Evolutionary conservation across 2,113 vertebrate genomes (phyloP).

Genomic region (Psophia crepitans): DNA sequence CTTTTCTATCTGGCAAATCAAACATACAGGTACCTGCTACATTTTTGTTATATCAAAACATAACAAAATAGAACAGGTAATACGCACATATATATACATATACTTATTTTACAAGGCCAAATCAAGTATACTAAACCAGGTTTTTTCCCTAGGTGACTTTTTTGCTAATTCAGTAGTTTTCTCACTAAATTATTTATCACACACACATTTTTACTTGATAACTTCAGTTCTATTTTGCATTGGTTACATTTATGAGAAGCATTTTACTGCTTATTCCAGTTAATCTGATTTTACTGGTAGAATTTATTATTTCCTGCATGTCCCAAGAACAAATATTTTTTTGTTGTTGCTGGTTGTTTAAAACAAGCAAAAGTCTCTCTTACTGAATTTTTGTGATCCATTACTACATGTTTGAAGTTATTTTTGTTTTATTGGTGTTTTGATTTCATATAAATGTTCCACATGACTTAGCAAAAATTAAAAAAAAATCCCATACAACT

Average conservation of each 20-base stretch:
- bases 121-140: background rate
- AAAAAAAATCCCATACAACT: background rate
- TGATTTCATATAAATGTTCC: background rate
- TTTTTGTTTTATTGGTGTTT: background rate
- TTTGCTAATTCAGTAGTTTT: background rate
- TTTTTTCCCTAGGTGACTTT: background rate
- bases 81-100: rapidly evolving
- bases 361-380: background rate
- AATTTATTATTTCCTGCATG: background rate
- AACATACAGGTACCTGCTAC: background rate
- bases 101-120: background rate
- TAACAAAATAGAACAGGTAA: background rate
- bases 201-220: background rate
- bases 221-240: background rate
- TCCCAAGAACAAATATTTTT: background rate
- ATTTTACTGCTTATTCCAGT: background rate
- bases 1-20: background rate
- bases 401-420: background rate
- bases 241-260: background rate
- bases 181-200: background rate
- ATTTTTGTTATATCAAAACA: background rate
- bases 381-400: background rate
- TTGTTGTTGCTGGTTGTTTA: background rate
- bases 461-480: background rate
- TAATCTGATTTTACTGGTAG: background rate